Conservation (phyloP, 2,888 invertebrate species). For the Erynnis tages region DNA sequence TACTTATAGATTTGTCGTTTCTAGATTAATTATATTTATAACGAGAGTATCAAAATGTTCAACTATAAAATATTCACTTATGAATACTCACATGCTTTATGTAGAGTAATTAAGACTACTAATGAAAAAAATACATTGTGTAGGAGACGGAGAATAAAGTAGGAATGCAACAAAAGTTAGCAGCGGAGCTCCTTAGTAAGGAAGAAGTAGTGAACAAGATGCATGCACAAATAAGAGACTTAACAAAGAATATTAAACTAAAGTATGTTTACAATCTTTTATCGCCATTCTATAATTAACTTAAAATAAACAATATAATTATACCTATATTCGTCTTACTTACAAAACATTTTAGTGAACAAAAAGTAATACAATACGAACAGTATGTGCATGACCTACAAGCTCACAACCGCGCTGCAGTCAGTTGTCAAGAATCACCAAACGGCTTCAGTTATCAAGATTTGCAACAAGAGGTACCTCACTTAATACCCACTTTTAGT, state of each 20-base stretch:
- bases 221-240: slow-evolving; percentile 68
- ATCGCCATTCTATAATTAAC: neutral
- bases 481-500: neutral
- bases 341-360: slow-evolving; percentile 53
- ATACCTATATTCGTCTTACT: neutral
- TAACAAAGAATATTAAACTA: slow-evolving; percentile 67
- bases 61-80: no score
- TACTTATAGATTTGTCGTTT: no score
- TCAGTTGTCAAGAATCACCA: slow-evolving; percentile 51
- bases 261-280: slow-evolving; percentile 48
- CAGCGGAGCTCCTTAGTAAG: slow-evolving; percentile 70
- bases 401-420: slow-evolving; percentile 51
- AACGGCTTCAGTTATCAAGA: slow-evolving; percentile 59
- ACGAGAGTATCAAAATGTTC: no score
- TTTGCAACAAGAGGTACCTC: slow-evolving; percentile 64
- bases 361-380: slow-evolving; percentile 73
- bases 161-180: slow-evolving; percentile 72
- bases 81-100: no score
- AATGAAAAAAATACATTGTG: no score
- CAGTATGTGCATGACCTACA: slow-evolving; percentile 64
- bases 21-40: no score
- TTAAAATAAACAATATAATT: neutral
- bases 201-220: slow-evolving; percentile 70
- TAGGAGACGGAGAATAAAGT: slow-evolving; percentile 70
- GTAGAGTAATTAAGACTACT: no score